These are phyloP conservation scores for Gallinago undulata DNA, from an alignment of 2,113 vertebrate species.

Conservation along the genomic window DNA sequence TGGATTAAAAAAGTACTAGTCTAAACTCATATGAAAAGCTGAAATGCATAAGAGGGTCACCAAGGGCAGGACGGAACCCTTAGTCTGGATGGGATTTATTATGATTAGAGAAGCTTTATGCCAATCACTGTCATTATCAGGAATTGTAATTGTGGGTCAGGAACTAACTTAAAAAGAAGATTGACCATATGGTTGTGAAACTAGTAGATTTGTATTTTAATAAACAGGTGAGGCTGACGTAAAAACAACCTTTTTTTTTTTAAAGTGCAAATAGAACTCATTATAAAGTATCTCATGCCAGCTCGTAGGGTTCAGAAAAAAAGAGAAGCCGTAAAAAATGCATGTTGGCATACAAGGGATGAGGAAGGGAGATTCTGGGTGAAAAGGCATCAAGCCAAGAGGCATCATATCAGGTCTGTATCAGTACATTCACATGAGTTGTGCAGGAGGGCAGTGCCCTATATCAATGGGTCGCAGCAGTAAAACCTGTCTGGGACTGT, in stretches of 20 bases:
- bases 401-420: neutral
- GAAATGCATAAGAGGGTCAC: neutral
- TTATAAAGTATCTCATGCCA: neutral
- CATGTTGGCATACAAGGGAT: neutral
- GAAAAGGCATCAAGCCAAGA: neutral
- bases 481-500: neutral
- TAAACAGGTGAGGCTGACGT: constrained; percentile 48
- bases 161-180: constrained; percentile 62
- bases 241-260: constrained; percentile 29
- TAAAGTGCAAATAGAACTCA: constrained; percentile 28
- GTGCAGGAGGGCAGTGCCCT: fast-evolving
- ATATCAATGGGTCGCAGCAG: neutral
- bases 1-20: neutral
- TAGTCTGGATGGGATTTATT: constrained; percentile 53
- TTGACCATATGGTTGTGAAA: constrained; percentile 56
- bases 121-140: constrained; percentile 53
- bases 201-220: constrained; percentile 67
- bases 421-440: neutral
- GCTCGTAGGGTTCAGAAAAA: neutral
- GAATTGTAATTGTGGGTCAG: constrained; percentile 42
- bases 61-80: constrained; percentile 10
- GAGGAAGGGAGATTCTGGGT: neutral
- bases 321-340: neutral
- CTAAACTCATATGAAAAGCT: constrained; percentile 43
- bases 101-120: constrained; percentile 50